These are phyloP conservation scores for Typhlomys cinereus DNA, from an alignment of 2,113 vertebrate species.

Conservation along the genomic window DNA sequence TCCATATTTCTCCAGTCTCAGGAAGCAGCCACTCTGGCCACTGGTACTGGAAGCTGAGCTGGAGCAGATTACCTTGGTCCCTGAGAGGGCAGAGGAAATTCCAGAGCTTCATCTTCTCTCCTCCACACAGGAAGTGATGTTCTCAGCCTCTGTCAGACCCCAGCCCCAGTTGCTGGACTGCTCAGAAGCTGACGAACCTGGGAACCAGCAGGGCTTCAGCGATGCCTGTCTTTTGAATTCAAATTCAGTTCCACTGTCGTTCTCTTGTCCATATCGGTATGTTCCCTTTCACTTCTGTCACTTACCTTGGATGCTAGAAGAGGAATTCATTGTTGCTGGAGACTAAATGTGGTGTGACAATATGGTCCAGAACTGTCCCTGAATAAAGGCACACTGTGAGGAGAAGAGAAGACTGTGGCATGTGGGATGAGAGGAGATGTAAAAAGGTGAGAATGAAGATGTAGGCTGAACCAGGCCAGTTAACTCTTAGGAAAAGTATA, in stretches of 20 bases:
- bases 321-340: not conserved
- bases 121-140: not conserved
- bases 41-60: not conserved
- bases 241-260: not conserved
- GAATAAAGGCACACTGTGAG: not conserved
- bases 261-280: not conserved
- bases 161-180: not conserved
- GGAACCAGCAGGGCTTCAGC: not conserved
- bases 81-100: not conserved
- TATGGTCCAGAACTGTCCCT: not conserved
- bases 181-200: not conserved
- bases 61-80: not conserved
- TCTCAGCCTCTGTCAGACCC: not conserved
- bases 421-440: not conserved
- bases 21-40: not conserved
- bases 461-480: not conserved
- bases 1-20: not conserved
- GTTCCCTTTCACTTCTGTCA: not conserved
- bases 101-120: not conserved
- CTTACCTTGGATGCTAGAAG: not conserved
- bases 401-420: not conserved
- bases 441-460: not conserved
- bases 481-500: not conserved
- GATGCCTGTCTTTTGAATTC: constrained; percentile 20
- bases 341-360: not conserved